A percentile compares a stretch with the other conserved stretches of the same genome.
These are phyloP conservation scores for Alcis repandata DNA, from an alignment of 2,888 invertebrate genomes.

Conservation along the genomic window DNA sequence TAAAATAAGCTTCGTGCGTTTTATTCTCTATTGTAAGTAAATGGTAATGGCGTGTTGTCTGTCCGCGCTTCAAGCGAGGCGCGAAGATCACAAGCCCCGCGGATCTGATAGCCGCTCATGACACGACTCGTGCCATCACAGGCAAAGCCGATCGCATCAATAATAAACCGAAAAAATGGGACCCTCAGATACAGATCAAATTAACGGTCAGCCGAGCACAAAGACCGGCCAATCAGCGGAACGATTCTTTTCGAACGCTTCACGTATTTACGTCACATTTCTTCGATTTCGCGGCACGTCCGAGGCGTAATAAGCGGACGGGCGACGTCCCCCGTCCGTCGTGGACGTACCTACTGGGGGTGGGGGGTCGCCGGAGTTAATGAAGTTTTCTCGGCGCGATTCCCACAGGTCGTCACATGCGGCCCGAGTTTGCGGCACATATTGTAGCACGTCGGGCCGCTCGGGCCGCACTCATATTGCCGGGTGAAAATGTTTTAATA, in stretches of 20 bases:
- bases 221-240: slow-evolving; percentile 79
- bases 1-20: neutral
- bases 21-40: slow-evolving; percentile 18
- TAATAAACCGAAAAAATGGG: slow-evolving; percentile 77
- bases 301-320: slow-evolving; percentile 84
- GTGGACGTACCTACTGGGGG: slow-evolving; percentile 50
- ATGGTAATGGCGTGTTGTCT: slow-evolving; percentile 10
- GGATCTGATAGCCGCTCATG: slow-evolving; percentile 26
- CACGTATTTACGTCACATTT: slow-evolving; percentile 85
- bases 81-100: slow-evolving; percentile 32
- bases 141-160: slow-evolving; percentile 74
- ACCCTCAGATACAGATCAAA: slow-evolving; percentile 77
- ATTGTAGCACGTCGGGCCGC: slow-evolving; percentile 80
- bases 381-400: slow-evolving; percentile 86
- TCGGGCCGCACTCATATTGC: slow-evolving; percentile 73
- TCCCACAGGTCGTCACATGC: slow-evolving; percentile 87
- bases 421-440: slow-evolving; percentile 82
- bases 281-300: slow-evolving; percentile 86
- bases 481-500: slow-evolving; percentile 85
- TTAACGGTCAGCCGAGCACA: slow-evolving; percentile 83
- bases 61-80: slow-evolving; percentile 28
- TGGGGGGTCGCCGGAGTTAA: slow-evolving; percentile 81
- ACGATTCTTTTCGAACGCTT: slow-evolving; percentile 79
- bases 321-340: slow-evolving; percentile 60
- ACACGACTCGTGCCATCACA: slow-evolving; percentile 44